Percentiles rank a stretch among this genome's conserved stretches.
phyloP scores from a whole-genome alignment of 2,888 invertebrate genomes.

The Urechis unicinctus region DNA sequence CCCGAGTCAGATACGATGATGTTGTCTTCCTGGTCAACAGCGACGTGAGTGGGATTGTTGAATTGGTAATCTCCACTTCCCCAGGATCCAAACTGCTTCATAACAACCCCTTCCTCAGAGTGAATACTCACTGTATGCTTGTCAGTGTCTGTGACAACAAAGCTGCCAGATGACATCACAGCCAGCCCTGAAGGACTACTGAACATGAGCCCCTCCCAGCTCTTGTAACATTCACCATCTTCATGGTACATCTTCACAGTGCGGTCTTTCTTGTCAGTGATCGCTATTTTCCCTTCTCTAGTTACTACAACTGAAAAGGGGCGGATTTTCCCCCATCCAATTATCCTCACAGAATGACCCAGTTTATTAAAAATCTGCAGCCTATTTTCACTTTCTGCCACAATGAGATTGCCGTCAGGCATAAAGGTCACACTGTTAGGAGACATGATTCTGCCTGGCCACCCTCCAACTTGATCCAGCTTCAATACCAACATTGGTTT shows the following conservation, averaged over 20 bases:
- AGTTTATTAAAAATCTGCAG: constrained; percentile 19
- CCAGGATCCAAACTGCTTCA: constrained; percentile 16
- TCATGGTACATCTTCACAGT: constrained; percentile 17
- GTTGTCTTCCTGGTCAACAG: constrained; percentile 17
- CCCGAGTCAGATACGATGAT: constrained; percentile 18
- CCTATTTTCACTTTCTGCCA: constrained; percentile 21
- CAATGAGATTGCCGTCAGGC: constrained; percentile 13
- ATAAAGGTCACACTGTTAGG: constrained; percentile 17
- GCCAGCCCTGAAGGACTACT: constrained; percentile 18
- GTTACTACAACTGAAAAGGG: constrained; percentile 16
- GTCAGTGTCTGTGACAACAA: constrained; percentile 18
- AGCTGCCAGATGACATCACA: constrained; percentile 10
- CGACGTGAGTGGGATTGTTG: constrained; percentile 16
- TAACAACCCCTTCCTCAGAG: constrained; percentile 11
- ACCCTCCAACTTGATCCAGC: constrained; percentile 20
- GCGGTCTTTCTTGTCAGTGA: constrained; percentile 20
- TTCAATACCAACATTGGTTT: constrained; percentile 13
- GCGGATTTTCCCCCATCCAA: constrained; percentile 23
- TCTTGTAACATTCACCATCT: constrained; percentile 8
- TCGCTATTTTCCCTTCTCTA: constrained; percentile 12
- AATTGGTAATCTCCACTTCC: constrained; percentile 18
- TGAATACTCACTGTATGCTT: constrained; percentile 17
- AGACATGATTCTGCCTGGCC: constrained; percentile 19
- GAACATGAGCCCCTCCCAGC: constrained; percentile 17
- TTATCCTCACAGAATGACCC: constrained; percentile 16